phyloP scores from a whole-genome alignment of 1,140 invertebrate species.

The Chironomus striatipennis region DNA sequence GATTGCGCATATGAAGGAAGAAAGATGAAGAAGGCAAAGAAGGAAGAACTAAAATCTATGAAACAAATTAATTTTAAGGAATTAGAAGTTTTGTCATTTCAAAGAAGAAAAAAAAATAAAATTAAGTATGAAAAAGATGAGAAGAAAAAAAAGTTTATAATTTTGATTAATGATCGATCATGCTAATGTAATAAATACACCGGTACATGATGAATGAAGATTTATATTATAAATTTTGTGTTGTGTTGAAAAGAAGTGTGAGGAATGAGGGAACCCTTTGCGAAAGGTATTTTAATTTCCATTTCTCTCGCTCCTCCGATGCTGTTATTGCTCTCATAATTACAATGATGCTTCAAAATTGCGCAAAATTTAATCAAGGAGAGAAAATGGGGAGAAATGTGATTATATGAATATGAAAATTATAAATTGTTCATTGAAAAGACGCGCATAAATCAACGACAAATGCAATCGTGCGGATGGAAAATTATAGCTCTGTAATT shows the following conservation, averaged over 20 bases:
- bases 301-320: not conserved
- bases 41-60: not conserved
- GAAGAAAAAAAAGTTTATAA: not conserved
- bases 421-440: slow-evolving; percentile 1
- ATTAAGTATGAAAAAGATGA: not conserved
- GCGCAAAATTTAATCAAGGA: slow-evolving; percentile 21
- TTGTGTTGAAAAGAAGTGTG: too few species aligned
- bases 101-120: not conserved
- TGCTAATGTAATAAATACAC: slow-evolving; percentile 8
- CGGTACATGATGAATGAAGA: slow-evolving; percentile 2
- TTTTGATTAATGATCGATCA: slow-evolving; percentile 21
- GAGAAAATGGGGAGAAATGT: slow-evolving; percentile 1
- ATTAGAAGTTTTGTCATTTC: slow-evolving; percentile 23
- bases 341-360: slow-evolving; percentile 18
- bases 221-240: not conserved
- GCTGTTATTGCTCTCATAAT: not conserved
- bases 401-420: not conserved
- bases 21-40: not conserved
- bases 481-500: not conserved
- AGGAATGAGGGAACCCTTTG: too few species aligned
- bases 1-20: slow-evolving; percentile 17
- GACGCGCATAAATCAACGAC: not conserved
- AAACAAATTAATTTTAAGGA: slow-evolving; percentile 23
- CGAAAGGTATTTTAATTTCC: too few species aligned
- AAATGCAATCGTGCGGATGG: slow-evolving; percentile 11